A percentile compares a stretch with the other conserved stretches of the same genome.
phyloP scores from a whole-genome alignment of 64 coral and sea anemone genomes.

The Acropora yongei region DNA sequence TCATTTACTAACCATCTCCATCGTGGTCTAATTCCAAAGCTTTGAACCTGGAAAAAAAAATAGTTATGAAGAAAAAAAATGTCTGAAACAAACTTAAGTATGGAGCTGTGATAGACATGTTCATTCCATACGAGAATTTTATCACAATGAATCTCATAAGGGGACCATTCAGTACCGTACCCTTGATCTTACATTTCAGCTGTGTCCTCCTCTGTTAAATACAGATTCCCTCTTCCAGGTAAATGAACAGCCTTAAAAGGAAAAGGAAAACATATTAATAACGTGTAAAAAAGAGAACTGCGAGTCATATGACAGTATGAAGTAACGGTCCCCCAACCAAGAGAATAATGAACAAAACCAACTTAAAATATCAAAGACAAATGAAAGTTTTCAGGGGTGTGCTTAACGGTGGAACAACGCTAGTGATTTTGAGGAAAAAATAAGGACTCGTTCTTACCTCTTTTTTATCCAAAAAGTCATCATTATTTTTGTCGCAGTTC shows the following conservation, averaged over 20 bases:
- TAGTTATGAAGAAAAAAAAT: background rate
- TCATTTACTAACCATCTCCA: conserved; percentile 56
- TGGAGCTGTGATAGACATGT: no score
- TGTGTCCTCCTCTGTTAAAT: conserved; percentile 72
- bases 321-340: background rate
- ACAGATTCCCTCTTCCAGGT: conserved; percentile 76
- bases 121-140: no score
- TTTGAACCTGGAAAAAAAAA: conserved; percentile 65
- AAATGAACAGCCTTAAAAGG: conserved; percentile 69
- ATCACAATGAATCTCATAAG: background rate
- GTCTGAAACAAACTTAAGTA: no score
- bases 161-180: background rate
- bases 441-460: conserved; percentile 66
- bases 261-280: background rate
- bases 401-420: no score
- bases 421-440: background rate
- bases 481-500: conserved; percentile 83
- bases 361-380: background rate
- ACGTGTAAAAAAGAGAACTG: background rate
- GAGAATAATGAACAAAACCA: background rate
- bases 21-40: conserved; percentile 71
- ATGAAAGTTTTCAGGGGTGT: background rate
- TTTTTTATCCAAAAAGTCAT: conserved; percentile 82
- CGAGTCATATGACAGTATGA: background rate
- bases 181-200: conserved; percentile 78